Evolutionary conservation across 2,113 vertebrate species (phyloP).

Genomic region (Lepisosteus oculatus): DNA sequence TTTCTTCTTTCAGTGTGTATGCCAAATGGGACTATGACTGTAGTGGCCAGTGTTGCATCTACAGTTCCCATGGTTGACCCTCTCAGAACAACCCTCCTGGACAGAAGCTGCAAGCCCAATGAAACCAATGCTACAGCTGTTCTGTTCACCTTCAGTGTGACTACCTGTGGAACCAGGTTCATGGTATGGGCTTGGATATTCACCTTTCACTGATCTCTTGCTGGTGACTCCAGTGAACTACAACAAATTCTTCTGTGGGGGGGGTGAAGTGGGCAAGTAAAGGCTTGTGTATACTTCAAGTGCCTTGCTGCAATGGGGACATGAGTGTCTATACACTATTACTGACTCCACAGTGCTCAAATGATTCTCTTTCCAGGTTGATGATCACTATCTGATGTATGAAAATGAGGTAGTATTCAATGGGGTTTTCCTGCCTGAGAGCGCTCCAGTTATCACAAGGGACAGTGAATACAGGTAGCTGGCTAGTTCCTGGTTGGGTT

Average conservation of each 20-base stretch:
- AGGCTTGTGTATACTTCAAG: not conserved
- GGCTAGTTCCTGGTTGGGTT: not conserved
- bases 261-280: too few species aligned
- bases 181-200: constrained; percentile 19
- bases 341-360: too few species aligned
- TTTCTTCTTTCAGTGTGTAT: constrained; percentile 28
- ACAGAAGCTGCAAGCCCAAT: constrained; percentile 23
- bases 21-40: constrained; percentile 34
- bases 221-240: too few species aligned
- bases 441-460: constrained; percentile 30
- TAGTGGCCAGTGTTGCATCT: constrained; percentile 8
- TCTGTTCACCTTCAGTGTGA: constrained; percentile 33
- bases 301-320: not conserved
- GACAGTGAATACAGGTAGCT: constrained; percentile 37
- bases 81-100: constrained; percentile 25
- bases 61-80: constrained; percentile 28
- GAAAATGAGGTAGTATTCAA: constrained; percentile 37
- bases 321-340: too few species aligned
- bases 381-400: constrained; percentile 26
- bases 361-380: constrained; percentile 23
- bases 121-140: constrained; percentile 14
- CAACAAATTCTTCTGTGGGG: too few species aligned
- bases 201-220: not conserved
- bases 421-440: constrained; percentile 10
- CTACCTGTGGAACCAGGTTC: constrained; percentile 32